These are phyloP conservation scores for Propsilocerus akamusi DNA, from an alignment of 1,140 invertebrate genomes.

Conservation along the genomic window DNA sequence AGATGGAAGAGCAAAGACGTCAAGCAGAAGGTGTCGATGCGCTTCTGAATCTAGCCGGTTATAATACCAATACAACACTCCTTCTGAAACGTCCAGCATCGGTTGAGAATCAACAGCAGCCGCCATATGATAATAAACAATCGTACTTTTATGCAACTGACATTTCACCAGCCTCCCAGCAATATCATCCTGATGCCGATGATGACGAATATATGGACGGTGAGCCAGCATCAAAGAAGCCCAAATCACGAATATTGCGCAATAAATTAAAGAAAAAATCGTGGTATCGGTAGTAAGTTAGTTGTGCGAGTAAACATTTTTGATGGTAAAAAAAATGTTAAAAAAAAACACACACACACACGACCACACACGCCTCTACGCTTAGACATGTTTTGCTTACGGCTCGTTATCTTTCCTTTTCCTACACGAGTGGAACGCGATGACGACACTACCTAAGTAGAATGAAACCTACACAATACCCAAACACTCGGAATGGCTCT, in stretches of 20 bases:
- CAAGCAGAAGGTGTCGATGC: constrained; percentile 64
- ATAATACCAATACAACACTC: constrained; percentile 19
- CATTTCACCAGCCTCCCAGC: background rate
- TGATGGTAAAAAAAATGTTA: too few species aligned
- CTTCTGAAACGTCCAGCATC: background rate
- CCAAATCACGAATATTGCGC: background rate
- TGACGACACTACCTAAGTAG: too few species aligned
- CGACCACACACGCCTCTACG: too few species aligned
- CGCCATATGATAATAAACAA: too few species aligned
- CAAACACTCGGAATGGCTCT: too few species aligned
- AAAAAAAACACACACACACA: too few species aligned
- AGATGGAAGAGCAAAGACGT: constrained; percentile 52
- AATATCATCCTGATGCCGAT: background rate
- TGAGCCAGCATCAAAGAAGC: background rate
- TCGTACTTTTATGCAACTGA: background rate
- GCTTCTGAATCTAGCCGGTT: constrained; percentile 49
- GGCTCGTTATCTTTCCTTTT: too few species aligned
- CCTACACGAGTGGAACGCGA: too few species aligned
- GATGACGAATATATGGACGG: too few species aligned
- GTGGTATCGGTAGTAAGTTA: background rate
- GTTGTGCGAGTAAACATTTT: too few species aligned
- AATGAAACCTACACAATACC: too few species aligned
- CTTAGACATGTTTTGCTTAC: too few species aligned
- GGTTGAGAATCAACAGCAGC: background rate
- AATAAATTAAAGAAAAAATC: constrained; percentile 4